Evolutionary conservation across 2,888 invertebrate genomes (phyloP).

Genomic region (Salticus scenicus): DNA sequence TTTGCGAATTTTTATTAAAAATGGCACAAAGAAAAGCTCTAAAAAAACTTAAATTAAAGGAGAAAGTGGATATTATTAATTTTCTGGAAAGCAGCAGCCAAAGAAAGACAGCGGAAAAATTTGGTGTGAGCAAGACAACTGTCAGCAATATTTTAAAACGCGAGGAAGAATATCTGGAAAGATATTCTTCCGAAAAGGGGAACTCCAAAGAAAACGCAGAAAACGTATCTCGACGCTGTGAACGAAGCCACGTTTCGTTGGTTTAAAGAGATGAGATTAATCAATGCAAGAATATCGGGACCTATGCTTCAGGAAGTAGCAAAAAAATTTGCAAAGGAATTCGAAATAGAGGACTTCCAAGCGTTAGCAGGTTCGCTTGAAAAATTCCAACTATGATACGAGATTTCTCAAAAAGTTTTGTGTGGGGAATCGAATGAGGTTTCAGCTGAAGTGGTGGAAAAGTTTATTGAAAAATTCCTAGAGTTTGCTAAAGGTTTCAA

Average conservation of each 20-base stretch:
- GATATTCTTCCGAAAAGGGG: neutral
- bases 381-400: constrained; percentile 7
- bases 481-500: constrained; percentile 10
- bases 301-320: too few species aligned
- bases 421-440: constrained; percentile 17
- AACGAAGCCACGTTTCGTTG: neutral
- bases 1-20: too few species aligned
- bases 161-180: neutral
- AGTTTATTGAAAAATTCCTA: constrained; percentile 17
- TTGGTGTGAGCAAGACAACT: constrained; percentile 8
- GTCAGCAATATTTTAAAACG: neutral
- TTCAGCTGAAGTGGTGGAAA: constrained; percentile 9
- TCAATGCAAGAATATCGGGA: neutral
- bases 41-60: constrained; percentile 14
- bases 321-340: neutral
- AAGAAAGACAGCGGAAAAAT: constrained; percentile 14
- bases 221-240: neutral
- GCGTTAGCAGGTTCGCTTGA: constrained; percentile 5
- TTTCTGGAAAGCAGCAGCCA: constrained; percentile 20
- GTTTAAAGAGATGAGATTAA: neutral
- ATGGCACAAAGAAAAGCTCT: constrained; percentile 75
- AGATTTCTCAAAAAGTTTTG: constrained; percentile 15
- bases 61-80: neutral
- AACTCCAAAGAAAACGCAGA: neutral
- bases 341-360: constrained; percentile 11